Conservation (phyloP, 35 echinoderm and acorn worm genomes). For the Apostichopus japonicus region DNA sequence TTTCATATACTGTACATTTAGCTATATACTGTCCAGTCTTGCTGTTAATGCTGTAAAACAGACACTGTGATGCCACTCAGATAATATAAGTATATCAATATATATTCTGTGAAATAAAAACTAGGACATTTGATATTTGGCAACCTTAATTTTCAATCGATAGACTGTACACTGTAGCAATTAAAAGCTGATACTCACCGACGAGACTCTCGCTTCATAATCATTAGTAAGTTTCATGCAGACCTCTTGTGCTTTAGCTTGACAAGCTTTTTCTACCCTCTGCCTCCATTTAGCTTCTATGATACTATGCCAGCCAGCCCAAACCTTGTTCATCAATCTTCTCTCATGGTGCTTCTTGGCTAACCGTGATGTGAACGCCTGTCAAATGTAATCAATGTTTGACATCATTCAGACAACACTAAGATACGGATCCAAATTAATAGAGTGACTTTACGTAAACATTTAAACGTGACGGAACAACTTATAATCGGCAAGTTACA, state of each 20-base stretch:
- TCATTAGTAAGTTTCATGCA: slow-evolving; percentile 99
- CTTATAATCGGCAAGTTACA: too few relatives aligned
- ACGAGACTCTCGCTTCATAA: slow-evolving; percentile 92
- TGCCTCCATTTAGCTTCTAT: slow-evolving; percentile 99
- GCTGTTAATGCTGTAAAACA: too few relatives aligned
- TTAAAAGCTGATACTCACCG: slow-evolving; percentile 65
- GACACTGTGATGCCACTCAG: too few relatives aligned
- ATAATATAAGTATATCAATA: too few relatives aligned
- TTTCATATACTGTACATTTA: too few relatives aligned
- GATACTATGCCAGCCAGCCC: slow-evolving; percentile 89
- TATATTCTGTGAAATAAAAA: too few relatives aligned
- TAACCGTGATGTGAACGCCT: slow-evolving; percentile 84
- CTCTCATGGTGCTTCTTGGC: slow-evolving; percentile 76
- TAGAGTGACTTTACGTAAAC: neutral
- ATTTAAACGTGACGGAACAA: neutral
- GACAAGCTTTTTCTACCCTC: slow-evolving; percentile 97
- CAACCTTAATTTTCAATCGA: neutral
- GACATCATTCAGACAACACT: too few relatives aligned
- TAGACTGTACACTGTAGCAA: too few relatives aligned
- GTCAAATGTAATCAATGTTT: neutral
- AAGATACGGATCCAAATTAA: neutral
- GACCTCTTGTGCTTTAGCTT: slow-evolving; percentile 96
- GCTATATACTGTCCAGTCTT: too few relatives aligned
- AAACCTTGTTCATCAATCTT: slow-evolving; percentile 83
- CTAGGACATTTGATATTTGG: neutral